phyloP scores from a whole-genome alignment of 2,888 invertebrate genomes.

The Hartigia nigra region DNA sequence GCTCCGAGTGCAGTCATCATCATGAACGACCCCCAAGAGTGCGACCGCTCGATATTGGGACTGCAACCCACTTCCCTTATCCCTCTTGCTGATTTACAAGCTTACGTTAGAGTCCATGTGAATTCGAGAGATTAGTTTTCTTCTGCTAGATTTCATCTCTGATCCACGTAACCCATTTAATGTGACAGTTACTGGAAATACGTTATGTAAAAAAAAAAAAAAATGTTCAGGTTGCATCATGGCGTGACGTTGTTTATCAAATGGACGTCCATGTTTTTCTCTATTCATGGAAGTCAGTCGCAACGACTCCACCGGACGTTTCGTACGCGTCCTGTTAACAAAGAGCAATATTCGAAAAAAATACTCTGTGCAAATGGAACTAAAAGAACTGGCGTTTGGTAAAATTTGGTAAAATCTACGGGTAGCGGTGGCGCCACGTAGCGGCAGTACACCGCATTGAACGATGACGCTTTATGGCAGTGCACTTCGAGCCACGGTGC shows the following conservation, averaged over 20 bases:
- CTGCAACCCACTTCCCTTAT: not conserved
- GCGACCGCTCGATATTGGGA: not conserved
- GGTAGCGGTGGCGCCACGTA: conserved; percentile 14
- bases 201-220: not conserved
- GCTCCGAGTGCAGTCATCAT: conserved; percentile 44
- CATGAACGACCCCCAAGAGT: conserved; percentile 41
- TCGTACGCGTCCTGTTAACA: not conserved
- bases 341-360: not conserved
- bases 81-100: conserved; percentile 4
- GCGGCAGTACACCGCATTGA: not conserved
- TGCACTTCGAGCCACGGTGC: conserved; percentile 52
- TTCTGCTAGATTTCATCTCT: not conserved
- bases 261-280: not conserved
- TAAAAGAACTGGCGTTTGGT: not conserved
- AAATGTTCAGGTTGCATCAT: not conserved
- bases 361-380: not conserved
- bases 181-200: not conserved
- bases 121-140: not conserved
- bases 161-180: not conserved
- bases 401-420: not conserved
- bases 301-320: not conserved
- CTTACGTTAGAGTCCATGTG: not conserved
- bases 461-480: conserved; percentile 37
- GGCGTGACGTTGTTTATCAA: not conserved
- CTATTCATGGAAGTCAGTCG: not conserved